phyloP scores from a whole-genome alignment of 2,797 vertebrate genomes.

The Phrynocephalus guinanensis region DNA sequence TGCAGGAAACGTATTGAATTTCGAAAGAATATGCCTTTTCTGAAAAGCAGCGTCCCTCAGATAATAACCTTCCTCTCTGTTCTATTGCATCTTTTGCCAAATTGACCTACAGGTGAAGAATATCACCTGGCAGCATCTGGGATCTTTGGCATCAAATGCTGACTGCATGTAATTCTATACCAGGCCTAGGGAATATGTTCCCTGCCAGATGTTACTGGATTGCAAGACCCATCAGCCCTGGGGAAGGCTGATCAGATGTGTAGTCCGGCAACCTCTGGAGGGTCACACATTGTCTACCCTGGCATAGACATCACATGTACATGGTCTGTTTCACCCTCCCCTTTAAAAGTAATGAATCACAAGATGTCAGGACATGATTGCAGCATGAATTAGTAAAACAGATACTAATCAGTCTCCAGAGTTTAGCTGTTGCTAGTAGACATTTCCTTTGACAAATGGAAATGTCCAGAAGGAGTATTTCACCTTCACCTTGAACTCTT shows the following conservation, averaged over 20 bases:
- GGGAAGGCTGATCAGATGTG: not conserved
- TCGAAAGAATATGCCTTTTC: not conserved
- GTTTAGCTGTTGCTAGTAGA: constrained; percentile 45
- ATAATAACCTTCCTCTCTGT: not conserved
- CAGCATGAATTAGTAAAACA: constrained; percentile 23
- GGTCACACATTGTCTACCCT: not conserved
- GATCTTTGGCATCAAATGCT: not conserved
- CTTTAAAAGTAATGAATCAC: constrained; percentile 53
- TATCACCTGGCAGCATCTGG: not conserved
- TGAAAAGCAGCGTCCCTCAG: not conserved
- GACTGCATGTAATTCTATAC: not conserved
- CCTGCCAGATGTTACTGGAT: not conserved
- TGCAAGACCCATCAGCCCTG: not conserved
- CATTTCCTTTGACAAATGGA: constrained; percentile 65
- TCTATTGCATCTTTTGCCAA: not conserved
- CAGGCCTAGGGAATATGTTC: not conserved
- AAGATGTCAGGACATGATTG: constrained; percentile 29
- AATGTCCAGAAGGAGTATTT: constrained; percentile 54
- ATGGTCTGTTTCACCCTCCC: constrained; percentile 28
- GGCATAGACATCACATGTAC: not conserved
- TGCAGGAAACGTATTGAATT: not conserved
- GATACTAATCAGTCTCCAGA: constrained; percentile 26
- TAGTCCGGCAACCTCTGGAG: not conserved
- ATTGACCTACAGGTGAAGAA: not conserved
- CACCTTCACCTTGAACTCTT: constrained; percentile 41